Evolutionary conservation across 2,888 invertebrate genomes (phyloP).

Genomic region (Drosophila sordidula): DNA sequence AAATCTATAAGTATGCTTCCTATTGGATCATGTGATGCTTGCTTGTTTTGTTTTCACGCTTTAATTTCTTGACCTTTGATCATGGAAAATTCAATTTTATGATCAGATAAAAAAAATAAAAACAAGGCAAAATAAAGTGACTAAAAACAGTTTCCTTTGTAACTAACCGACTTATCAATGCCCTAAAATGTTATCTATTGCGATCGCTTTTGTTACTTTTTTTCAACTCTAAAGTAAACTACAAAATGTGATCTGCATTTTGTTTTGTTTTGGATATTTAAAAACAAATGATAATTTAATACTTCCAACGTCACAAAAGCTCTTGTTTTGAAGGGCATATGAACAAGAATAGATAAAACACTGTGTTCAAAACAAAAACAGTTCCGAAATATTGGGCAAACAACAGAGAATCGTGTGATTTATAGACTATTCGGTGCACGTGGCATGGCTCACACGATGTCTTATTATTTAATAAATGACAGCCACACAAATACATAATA

Average conservation of each 20-base stretch:
- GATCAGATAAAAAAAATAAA: conserved; percentile 60
- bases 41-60: conserved; percentile 25
- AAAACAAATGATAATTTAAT: neutral
- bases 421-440: conserved; percentile 57
- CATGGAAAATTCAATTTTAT: conserved; percentile 48
- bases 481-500: conserved; percentile 35
- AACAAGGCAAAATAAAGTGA: conserved; percentile 5
- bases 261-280: neutral
- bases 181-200: neutral
- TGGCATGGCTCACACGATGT: conserved; percentile 50
- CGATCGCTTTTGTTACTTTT: no score
- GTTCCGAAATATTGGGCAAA: conserved; percentile 11
- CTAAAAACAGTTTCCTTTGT: neutral
- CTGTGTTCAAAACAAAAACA: neutral
- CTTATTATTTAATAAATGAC: conserved; percentile 39
- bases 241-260: neutral
- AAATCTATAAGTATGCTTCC: conserved; percentile 10
- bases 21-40: conserved; percentile 67
- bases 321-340: conserved; percentile 11
- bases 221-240: no score
- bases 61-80: conserved; percentile 62
- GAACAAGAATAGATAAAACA: conserved; percentile 3
- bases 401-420: conserved; percentile 33
- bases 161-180: conserved; percentile 2
- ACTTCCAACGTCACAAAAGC: neutral